These are phyloP conservation scores for Palythoa grandis DNA, from an alignment of 92 coral and sea anemone species.

Conservation along the genomic window DNA sequence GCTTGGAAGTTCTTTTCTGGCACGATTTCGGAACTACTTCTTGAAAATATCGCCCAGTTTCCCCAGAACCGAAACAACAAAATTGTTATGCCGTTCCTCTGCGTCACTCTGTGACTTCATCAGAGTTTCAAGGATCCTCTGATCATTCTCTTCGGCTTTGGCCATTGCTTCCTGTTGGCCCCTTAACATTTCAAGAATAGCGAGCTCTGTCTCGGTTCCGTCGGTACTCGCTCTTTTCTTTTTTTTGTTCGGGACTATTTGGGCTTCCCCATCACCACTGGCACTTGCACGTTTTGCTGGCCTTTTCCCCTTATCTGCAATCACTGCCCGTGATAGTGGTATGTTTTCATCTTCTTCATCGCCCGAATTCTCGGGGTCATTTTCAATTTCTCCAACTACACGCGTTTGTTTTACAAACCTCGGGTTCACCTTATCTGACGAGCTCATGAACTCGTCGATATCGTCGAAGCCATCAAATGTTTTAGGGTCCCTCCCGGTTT, in stretches of 20 bases:
- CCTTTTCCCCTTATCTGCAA: constrained; percentile 46
- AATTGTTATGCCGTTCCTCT: constrained; percentile 47
- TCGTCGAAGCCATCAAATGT: constrained; percentile 50
- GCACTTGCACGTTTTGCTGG: constrained; percentile 49
- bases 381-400: constrained; percentile 48
- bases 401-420: constrained; percentile 49
- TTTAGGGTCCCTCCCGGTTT: constrained; percentile 51
- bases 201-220: constrained; percentile 49
- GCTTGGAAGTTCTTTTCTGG: constrained; percentile 47
- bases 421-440: constrained; percentile 51
- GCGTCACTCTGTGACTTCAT: constrained; percentile 48
- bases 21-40: constrained; percentile 46
- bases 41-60: constrained; percentile 46
- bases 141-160: constrained; percentile 47
- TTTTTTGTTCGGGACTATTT: constrained; percentile 46
- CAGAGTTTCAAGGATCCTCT: constrained; percentile 47
- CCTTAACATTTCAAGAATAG: constrained; percentile 46
- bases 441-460: constrained; percentile 50
- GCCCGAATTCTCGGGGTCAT: constrained; percentile 51
- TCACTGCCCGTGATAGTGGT: constrained; percentile 51
- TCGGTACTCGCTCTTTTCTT: constrained; percentile 47
- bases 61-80: constrained; percentile 48
- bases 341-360: constrained; percentile 47
- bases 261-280: constrained; percentile 49
- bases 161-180: constrained; percentile 48